Base-by-base conservation (phyloP, 2,888 invertebrate species). In the Phengaris alcon region DNA sequence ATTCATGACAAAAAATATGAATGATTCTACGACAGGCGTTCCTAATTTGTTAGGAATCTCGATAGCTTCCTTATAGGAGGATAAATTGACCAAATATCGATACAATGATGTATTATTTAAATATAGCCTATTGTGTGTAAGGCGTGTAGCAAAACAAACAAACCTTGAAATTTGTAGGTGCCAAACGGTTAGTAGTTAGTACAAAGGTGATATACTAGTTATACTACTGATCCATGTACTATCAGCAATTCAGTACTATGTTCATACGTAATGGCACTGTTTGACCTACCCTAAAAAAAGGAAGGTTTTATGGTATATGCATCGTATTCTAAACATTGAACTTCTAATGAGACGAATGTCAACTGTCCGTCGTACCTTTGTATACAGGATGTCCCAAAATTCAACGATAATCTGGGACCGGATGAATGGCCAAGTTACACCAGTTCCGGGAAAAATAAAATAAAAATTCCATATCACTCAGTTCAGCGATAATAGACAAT, bases 161-260 rank as follows among this genome's bases (percentile, higher is more conserved):
- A 44, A 54, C 72, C 72, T 72, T 72, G 72, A 35, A 35, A 35
- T 10, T 15, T 48, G 70, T 22, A 52, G 72, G 54, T 72, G 72
- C 52, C 12, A 72, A 52, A 9, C 35, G 72, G 52, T 54, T 35
- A 44, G 68, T 68, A 68, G 44, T 46, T 68, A 22, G 54, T 72
- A 72, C 22, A 12, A 52, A 54, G 13, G 52, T 54, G 70, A 7
- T 54, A 72, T 22, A 22, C 22, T 22, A 22, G 22, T 22, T 22
- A 35, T 46, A 68, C 68, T 70, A 70, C 70, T 54, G 70, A 15
- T 70, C 22, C 51, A 52, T 15, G 46, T 64, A 64, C 64, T 6
- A 69, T 46, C 68, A 22, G 70, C 48, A 44, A 10, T 35, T n/a
- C 8, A 48, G 8, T 52, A 70, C 70, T 22, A 52, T 4, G 10